Conservation (phyloP, 2,797 vertebrate species). For the Rhinophrynus dorsalis region DNA sequence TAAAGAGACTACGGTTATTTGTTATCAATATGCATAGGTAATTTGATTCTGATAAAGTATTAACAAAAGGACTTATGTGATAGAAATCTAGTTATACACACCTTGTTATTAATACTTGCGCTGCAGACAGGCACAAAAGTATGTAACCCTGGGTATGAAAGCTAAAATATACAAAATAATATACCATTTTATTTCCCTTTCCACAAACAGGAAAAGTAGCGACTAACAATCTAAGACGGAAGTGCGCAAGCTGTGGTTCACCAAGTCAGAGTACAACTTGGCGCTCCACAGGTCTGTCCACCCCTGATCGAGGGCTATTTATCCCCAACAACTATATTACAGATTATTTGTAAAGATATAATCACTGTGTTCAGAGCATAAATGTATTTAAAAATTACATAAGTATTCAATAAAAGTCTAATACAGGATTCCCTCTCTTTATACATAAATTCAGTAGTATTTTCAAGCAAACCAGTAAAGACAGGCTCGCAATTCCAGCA, state of each 20-base stretch:
- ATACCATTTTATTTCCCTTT: conserved; percentile 63
- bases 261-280: too few relatives aligned
- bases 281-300: too few relatives aligned
- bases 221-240: too few relatives aligned
- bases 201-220: conserved; percentile 59
- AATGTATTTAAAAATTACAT: conserved; percentile 78
- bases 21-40: too few relatives aligned
- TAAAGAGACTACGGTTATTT: too few relatives aligned
- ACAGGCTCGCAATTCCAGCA: conserved; percentile 78
- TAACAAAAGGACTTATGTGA: conserved; percentile 57
- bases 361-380: conserved; percentile 76
- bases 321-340: conserved; percentile 70
- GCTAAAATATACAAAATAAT: conserved; percentile 66
- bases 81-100: conserved; percentile 59
- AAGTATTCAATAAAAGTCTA: conserved; percentile 74
- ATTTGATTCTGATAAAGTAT: conserved; percentile 51
- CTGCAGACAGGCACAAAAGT: conserved; percentile 86
- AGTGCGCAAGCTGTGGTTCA: too few relatives aligned
- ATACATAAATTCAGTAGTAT: conserved; percentile 97
- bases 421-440: conserved; percentile 72
- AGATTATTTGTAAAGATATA: conserved; percentile 70
- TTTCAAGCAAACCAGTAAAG: conserved; percentile 74
- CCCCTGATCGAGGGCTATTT: conserved; percentile 59
- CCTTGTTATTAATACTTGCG: conserved; percentile 59
- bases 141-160: conserved; percentile 81